Conservation (phyloP, 2,888 invertebrate species). For the Drosophila macrospina region DNA sequence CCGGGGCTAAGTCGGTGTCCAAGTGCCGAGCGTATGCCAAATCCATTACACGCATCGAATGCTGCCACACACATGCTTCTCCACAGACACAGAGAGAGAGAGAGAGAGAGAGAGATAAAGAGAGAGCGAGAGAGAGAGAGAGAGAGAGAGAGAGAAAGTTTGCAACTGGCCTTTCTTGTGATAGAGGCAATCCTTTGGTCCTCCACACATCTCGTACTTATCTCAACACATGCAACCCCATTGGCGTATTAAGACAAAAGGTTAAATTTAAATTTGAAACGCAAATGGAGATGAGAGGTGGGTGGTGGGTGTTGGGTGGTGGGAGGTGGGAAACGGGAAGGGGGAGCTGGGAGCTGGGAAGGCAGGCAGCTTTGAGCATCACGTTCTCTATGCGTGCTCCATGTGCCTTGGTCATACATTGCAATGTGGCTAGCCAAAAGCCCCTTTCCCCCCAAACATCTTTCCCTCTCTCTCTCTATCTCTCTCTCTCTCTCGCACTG, state of each 20-base stretch:
- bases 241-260: conserved; percentile 80
- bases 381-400: conserved; percentile 62
- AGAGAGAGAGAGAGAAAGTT: conserved; percentile 8
- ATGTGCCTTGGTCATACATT: conserved; percentile 71
- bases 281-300: conserved; percentile 48
- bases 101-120: conserved; percentile 8
- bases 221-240: conserved; percentile 44
- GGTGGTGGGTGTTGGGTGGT: conserved; percentile 21
- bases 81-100: conserved; percentile 9
- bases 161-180: conserved; percentile 23
- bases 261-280: conserved; percentile 82
- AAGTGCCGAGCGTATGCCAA: conserved; percentile 38
- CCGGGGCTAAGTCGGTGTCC: conserved; percentile 65
- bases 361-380: conserved; percentile 50
- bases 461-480: background rate
- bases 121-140: conserved; percentile 2
- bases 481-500: background rate
- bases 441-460: background rate
- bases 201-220: conserved; percentile 20
- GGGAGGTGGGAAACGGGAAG: background rate
- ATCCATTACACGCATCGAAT: conserved; percentile 63
- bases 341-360: conserved; percentile 13
- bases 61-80: conserved; percentile 29
- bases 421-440: conserved; percentile 68
- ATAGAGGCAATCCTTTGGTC: conserved; percentile 38